Base-by-base conservation (phyloP, 1,140 invertebrate species). In the Bombus superbus region DNA sequence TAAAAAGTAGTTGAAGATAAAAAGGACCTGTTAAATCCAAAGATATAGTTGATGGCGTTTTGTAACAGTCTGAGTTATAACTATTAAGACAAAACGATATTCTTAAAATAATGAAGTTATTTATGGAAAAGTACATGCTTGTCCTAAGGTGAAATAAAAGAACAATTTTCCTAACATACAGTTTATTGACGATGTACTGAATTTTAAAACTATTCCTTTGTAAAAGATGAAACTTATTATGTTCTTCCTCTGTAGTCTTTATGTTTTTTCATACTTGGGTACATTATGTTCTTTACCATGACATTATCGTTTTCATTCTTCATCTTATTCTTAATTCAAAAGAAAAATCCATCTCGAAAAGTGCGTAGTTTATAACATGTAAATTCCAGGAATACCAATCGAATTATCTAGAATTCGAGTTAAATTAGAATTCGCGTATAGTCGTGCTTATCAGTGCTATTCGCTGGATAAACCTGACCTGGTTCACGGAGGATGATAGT, bases 401-500 rank as follows among this genome's bases (percentile, higher is more conserved):
- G 22, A 66, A n/a, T 44, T 42, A 47, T 9, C 32, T 38, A 18
- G 18, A 53, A 53, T 53, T 18, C 47, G 3, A 38, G 38, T 38
- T 38, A 38, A 2, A 3, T 38, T 38, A 38, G 38, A 38, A 38
- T 38, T 38, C 3, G 47, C 32, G 32, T 32, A 32, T 32, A 18
- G 25, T 40, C 72, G 18, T 25, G 38, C 11, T 80, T 15, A 22
- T 44, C 47, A 40, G 11, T 44, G 66, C 32, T 38, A 69, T 69
- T 35, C 57, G 53, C 47, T 53, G 64, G 47, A 85, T 62, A 15
- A 80, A 64, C 18, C 76, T 80, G 83, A 80, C 76, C 76, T 32
- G 68, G 68, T 80, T 85, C 35, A n/a, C 47, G 75, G 35, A 44
- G 77, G 53, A 78, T 66, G 82, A n/a, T 28, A 84, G 75, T 32